Evolutionary conservation across 2,797 vertebrate genomes (phyloP), one percentile per base, ranked within the genome.

Genomic region (Phyllotis vaccarum): DNA sequence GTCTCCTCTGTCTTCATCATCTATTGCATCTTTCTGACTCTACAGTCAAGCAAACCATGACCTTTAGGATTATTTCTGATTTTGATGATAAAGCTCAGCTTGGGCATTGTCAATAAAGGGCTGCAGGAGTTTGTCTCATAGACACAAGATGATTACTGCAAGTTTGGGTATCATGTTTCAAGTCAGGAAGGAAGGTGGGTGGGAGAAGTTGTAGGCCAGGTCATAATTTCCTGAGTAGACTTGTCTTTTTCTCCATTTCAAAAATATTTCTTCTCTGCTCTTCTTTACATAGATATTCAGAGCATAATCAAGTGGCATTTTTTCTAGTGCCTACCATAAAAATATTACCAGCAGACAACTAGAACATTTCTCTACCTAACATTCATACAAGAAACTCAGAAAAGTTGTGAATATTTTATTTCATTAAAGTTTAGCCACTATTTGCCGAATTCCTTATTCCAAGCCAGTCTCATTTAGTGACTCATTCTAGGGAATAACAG

Each of bases 401-500:
- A 62, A 93, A 22, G 4, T 75, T 79, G 68, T 81, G 34, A 37
- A 79, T 46, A 34, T 37, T 43, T 78, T 89, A 56, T 68, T 76
- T 92, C 54, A 16, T 83, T 85, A 64, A 89, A 43, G 12, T 62
- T 62, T 54, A 96, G 3, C 5, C 21, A 64, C 72, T 10, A n/a
- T 75, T 90, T 93, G 24, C 37, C 12, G 85, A 68, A 3, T 94
- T 81, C 8, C 21, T 76, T 22, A 37, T 93, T 80, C 58, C 34
- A 89, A 56, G 46, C 4, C 95, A 19, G 92, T 79, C 60, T 74
- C 81, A 60, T 89, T 94, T 95, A 82, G 72, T 64, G 74, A 88
- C 34, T 12, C 21, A 54, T 93, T 95, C 37, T 93, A 68, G 22
- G 21, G 43, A 75, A n/a, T 95, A 70, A 52, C 7, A 10, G 27